These are phyloP conservation scores for Paracentrotus lividus DNA, from an alignment of 53 echinoderm and acorn worm genomes.

Conservation along the genomic window DNA sequence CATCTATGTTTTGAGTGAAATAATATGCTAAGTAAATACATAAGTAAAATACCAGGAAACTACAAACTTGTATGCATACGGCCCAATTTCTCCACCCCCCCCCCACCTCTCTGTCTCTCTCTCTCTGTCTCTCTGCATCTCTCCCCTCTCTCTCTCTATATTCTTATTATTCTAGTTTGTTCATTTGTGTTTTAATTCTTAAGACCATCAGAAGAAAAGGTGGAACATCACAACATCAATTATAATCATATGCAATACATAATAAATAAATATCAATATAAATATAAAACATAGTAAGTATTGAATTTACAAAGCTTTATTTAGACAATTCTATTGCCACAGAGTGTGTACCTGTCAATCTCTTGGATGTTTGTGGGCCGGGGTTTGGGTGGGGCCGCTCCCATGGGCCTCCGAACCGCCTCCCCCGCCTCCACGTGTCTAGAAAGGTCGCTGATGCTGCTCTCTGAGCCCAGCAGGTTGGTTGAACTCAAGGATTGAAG, in stretches of 20 bases:
- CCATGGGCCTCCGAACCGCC: constrained; percentile 49
- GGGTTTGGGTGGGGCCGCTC: not conserved
- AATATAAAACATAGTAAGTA: constrained; percentile 26
- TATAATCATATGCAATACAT: not conserved
- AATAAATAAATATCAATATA: constrained; percentile 27
- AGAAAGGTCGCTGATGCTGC: constrained; percentile 46
- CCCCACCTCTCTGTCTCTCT: not conserved
- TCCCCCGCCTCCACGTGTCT: constrained; percentile 64
- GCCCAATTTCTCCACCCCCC: not conserved
- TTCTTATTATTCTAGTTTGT: not conserved
- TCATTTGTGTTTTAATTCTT: not conserved
- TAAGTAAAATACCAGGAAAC: too few species aligned
- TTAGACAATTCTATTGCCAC: constrained; percentile 65
- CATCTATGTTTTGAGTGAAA: too few species aligned
- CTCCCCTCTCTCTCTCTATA: not conserved
- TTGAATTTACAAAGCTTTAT: not conserved
- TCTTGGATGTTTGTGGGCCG: constrained; percentile 32
- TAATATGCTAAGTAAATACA: too few species aligned
- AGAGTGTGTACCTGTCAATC: constrained; percentile 52
- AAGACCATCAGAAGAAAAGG: not conserved
- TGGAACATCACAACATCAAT: not conserved
- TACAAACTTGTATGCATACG: not conserved
- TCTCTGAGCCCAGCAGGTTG: not conserved
- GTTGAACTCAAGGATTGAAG: constrained; percentile 43
- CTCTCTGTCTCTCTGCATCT: not conserved